A percentile compares a stretch with the other conserved stretches of the same genome.
Evolutionary conservation across 2,113 vertebrate species (phyloP).

Genomic region (Chrysochloris asiatica): DNA sequence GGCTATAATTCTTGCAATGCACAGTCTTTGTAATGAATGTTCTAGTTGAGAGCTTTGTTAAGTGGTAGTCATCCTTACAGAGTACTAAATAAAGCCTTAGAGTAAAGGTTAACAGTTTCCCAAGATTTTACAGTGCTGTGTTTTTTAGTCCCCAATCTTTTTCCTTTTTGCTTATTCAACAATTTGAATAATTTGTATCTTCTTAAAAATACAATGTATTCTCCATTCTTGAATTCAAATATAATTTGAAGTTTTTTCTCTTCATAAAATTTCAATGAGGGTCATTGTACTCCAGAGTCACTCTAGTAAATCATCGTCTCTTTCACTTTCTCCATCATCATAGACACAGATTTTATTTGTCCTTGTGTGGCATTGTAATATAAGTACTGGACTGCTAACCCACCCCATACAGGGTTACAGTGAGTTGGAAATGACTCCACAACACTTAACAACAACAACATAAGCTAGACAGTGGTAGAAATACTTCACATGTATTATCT

Average conservation of each 20-base stretch:
- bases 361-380: no score
- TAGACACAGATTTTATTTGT: no score
- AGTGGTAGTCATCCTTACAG: background rate
- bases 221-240: constrained; percentile 39
- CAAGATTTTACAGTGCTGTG: background rate
- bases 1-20: constrained; percentile 14
- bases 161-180: constrained; percentile 34
- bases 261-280: background rate
- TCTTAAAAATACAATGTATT: background rate
- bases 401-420: no score
- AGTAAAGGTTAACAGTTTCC: background rate
- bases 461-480: background rate
- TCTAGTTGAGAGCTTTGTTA: background rate
- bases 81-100: constrained; percentile 35
- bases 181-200: constrained; percentile 32
- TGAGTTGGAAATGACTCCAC: no score
- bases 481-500: background rate
- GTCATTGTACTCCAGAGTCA: constrained; percentile 42
- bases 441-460: background rate
- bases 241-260: constrained; percentile 37
- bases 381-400: no score
- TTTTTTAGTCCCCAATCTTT: constrained; percentile 6
- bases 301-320: background rate
- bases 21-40: background rate
- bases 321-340: background rate